phyloP scores from a whole-genome alignment of 2,888 invertebrate genomes.

The Cantharis lateralis region DNA sequence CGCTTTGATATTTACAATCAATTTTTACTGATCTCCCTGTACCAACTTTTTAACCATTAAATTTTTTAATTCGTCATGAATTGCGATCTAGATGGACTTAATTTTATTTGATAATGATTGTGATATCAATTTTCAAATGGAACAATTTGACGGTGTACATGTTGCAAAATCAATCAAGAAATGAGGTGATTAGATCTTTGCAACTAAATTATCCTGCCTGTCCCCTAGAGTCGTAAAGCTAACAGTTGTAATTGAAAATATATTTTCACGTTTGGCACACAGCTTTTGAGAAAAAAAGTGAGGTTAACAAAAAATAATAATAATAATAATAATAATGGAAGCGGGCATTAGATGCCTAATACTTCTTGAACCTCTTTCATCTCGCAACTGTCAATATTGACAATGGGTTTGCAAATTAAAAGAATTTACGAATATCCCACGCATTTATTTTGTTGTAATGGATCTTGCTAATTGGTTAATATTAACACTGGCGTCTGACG shows the following conservation, averaged over 20 bases:
- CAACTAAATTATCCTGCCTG: not conserved
- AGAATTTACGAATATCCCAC: not conserved
- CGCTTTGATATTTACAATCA: slow-evolving; percentile 12
- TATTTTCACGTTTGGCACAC: not conserved
- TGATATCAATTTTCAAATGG: not conserved
- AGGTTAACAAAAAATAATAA: not conserved
- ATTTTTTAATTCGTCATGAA: slow-evolving; percentile 6
- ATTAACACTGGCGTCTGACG: not conserved
- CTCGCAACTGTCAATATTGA: not conserved
- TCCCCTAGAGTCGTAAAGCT: not conserved
- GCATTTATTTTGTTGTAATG: not conserved
- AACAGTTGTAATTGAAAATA: not conserved
- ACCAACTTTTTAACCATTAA: not conserved
- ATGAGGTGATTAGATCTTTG: not conserved
- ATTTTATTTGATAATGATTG: slow-evolving; percentile 1
- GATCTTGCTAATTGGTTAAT: not conserved
- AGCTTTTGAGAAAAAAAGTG: not conserved
- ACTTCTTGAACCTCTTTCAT: not conserved
- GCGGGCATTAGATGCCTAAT: not conserved
- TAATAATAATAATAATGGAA: not conserved
- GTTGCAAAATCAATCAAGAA: not conserved
- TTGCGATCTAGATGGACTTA: slow-evolving; percentile 9
- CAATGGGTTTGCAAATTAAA: not conserved
- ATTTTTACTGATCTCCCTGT: slow-evolving; percentile 12
- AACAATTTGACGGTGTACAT: not conserved